Evolutionary conservation across 2,888 invertebrate species (phyloP).

Genomic region (Amitus sp.): DNA sequence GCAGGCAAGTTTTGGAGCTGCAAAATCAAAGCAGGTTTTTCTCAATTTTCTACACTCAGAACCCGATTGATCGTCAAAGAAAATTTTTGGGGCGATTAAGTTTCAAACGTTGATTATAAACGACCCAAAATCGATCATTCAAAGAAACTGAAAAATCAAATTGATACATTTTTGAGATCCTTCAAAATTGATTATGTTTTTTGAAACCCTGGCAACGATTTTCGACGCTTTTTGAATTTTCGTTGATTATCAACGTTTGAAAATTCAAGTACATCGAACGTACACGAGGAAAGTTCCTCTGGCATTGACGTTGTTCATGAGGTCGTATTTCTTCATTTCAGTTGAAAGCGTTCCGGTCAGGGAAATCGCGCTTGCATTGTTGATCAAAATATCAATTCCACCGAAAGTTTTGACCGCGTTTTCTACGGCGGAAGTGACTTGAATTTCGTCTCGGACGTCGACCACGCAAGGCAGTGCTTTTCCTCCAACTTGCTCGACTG

Average conservation of each 20-base stretch:
- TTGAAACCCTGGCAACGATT: too few relatives aligned
- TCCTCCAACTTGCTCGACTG: conserved; percentile 88
- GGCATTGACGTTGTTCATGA: conserved; percentile 95
- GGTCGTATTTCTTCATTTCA: conserved; percentile 95
- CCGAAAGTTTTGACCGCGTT: conserved; percentile 87
- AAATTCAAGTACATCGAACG: conserved; percentile 64
- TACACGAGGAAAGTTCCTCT: conserved; percentile 95
- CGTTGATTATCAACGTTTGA: too few relatives aligned
- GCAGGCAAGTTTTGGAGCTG: conserved; percentile 91
- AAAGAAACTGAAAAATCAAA: too few relatives aligned
- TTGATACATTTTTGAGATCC: background rate
- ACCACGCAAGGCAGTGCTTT: conserved; percentile 88
- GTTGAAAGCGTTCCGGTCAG: conserved; percentile 84
- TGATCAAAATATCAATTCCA: conserved; percentile 93
- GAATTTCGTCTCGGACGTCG: conserved; percentile 86
- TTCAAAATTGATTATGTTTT: background rate
- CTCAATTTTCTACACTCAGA: too few relatives aligned
- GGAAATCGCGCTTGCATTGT: conserved; percentile 96
- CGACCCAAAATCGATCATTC: background rate
- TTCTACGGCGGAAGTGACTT: conserved; percentile 77
- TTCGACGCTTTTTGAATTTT: too few relatives aligned
- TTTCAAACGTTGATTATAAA: too few relatives aligned
- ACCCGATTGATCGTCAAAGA: too few relatives aligned
- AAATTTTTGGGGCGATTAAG: too few relatives aligned
- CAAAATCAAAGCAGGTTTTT: too few relatives aligned